A percentile compares a stretch with the other conserved stretches of the same genome.
Evolutionary conservation across 2,113 vertebrate species (phyloP).

Genomic region (Pleuronectes platessa): DNA sequence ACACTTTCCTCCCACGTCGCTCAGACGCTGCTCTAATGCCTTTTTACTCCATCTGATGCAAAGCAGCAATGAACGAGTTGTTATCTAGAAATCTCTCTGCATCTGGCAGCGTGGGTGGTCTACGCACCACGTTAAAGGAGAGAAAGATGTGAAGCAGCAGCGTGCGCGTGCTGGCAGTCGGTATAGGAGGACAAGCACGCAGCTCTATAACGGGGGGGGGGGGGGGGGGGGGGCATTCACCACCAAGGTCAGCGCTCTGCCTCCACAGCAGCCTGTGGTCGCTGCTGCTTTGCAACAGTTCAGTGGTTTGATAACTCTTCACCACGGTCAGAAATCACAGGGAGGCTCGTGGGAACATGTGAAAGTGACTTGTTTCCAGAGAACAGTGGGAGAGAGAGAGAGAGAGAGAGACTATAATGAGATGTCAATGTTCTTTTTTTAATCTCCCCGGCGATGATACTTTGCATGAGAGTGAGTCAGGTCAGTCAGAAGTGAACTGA

Average conservation of each 20-base stretch:
- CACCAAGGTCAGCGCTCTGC: conserved; percentile 68
- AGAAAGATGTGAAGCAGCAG: not conserved
- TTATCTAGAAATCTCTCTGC: not conserved
- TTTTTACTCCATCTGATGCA: not conserved
- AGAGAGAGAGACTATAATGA: no score
- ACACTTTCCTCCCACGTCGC: no score
- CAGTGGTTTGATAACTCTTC: no score
- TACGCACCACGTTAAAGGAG: not conserved
- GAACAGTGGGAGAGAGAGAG: no score
- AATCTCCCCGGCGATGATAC: no score
- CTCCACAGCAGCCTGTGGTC: no score
- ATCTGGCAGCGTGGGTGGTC: conserved; percentile 46
- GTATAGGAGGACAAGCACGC: not conserved
- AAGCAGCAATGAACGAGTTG: not conserved
- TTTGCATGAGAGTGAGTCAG: not conserved
- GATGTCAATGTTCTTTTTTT: no score
- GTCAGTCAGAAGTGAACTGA: not conserved
- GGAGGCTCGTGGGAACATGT: no score
- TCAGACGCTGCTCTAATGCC: no score
- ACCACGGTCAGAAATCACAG: no score
- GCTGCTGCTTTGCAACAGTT: no score
- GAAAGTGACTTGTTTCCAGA: no score
- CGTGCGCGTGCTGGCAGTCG: not conserved
- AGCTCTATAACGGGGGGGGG: conserved; percentile 10
- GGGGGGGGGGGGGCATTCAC: conserved; percentile 50